Evolutionary conservation across 2,797 vertebrate genomes (phyloP).

Genomic region (Fistularia commersonii): DNA sequence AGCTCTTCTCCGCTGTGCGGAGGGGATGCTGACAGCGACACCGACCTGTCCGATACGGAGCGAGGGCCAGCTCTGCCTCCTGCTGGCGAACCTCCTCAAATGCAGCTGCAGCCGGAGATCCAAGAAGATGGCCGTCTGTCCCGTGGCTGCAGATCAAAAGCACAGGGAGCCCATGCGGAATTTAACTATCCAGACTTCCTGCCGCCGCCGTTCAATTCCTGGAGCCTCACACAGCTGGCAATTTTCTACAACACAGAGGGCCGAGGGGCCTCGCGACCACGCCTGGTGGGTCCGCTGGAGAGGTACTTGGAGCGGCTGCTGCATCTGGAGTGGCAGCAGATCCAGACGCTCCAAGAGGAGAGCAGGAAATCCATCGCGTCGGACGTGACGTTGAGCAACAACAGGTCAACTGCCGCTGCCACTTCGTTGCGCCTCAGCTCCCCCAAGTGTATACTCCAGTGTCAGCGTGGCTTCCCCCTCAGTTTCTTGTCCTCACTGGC

Average conservation of each 20-base stretch:
- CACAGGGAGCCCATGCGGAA: slow-evolving; percentile 9
- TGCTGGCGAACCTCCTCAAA: slow-evolving; percentile 74
- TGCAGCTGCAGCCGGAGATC: slow-evolving; percentile 84
- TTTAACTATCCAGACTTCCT: slow-evolving; percentile 85
- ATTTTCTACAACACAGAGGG: slow-evolving; percentile 75
- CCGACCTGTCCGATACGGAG: slow-evolving; percentile 88
- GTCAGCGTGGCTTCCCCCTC: slow-evolving; percentile 75
- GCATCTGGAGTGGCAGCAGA: slow-evolving; percentile 86
- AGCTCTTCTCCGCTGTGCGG: neutral
- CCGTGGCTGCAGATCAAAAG: slow-evolving; percentile 19
- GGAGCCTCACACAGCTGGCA: slow-evolving; percentile 84
- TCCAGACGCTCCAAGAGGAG: slow-evolving; percentile 80
- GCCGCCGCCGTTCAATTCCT: slow-evolving; percentile 87
- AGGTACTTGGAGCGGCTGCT: slow-evolving; percentile 82
- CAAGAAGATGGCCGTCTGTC: slow-evolving; percentile 50
- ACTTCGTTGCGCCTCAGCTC: slow-evolving; percentile 69
- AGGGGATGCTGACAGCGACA: slow-evolving; percentile 71
- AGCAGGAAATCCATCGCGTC: slow-evolving; percentile 42
- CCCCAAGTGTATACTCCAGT: slow-evolving; percentile 76
- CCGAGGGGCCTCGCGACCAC: slow-evolving; percentile 43
- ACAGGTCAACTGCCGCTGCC: slow-evolving; percentile 44
- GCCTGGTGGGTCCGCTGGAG: slow-evolving; percentile 74
- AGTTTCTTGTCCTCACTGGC: slow-evolving; percentile 66
- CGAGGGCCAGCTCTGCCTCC: slow-evolving; percentile 63
- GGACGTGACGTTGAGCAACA: slow-evolving; percentile 41